phyloP scores from a whole-genome alignment of 2,113 vertebrate species.

The Pachypanchax playfairii region DNA sequence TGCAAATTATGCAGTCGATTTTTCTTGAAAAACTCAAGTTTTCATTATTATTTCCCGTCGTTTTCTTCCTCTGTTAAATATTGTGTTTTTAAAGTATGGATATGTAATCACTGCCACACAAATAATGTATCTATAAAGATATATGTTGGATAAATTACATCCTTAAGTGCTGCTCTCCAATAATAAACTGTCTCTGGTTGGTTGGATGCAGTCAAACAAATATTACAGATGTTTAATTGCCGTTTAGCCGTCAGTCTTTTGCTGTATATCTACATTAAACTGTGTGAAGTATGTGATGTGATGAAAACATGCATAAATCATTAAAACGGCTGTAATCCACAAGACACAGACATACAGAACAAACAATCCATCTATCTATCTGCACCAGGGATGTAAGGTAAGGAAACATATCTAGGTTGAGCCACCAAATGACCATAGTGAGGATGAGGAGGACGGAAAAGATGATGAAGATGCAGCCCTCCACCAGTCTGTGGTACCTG shows the following conservation, averaged over 20 bases:
- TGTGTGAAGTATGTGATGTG: slow-evolving; percentile 23
- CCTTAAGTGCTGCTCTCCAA: slow-evolving; percentile 29
- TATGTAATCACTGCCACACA: slow-evolving; percentile 30
- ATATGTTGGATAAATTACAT: slow-evolving; percentile 32
- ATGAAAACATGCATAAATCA: slow-evolving; percentile 35
- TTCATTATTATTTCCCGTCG: too few relatives aligned
- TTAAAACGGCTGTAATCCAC: slow-evolving; percentile 24
- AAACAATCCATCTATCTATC: slow-evolving; percentile 69
- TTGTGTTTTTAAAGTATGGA: slow-evolving; percentile 12
- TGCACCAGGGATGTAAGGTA: slow-evolving; percentile 71
- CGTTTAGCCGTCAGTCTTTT: slow-evolving; percentile 9
- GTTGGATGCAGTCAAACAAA: slow-evolving; percentile 27
- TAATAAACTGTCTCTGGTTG: slow-evolving; percentile 12
- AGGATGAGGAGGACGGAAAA: slow-evolving; percentile 71
- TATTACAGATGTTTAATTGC: slow-evolving; percentile 29
- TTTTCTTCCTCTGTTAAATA: slow-evolving; percentile 15
- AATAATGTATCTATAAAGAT: slow-evolving; percentile 12
- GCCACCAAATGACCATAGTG: slow-evolving; percentile 73
- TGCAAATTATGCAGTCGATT: slow-evolving; percentile 28
- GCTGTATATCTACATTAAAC: slow-evolving; percentile 15
- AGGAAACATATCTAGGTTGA: slow-evolving; percentile 77
- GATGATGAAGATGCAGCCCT: slow-evolving; percentile 76
- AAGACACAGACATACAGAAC: slow-evolving; percentile 33
- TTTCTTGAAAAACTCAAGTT: not conserved
- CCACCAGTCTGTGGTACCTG: slow-evolving; percentile 84